Conservation (phyloP, 2,888 invertebrate genomes). For the Hylaea fasciaria region DNA sequence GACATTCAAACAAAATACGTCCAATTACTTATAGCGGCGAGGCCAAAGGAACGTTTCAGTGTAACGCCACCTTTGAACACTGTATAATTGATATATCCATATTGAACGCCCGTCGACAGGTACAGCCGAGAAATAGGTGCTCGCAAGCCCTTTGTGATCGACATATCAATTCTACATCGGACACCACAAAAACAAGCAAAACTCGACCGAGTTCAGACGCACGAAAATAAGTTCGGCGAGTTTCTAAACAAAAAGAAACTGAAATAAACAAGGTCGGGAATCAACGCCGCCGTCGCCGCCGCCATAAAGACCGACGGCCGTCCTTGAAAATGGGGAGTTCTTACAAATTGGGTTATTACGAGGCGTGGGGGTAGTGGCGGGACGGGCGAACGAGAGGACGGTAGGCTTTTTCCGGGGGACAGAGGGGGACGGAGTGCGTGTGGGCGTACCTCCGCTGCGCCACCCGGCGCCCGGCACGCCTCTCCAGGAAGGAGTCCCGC, state of each 20-base stretch:
- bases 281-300: slow-evolving; percentile 84
- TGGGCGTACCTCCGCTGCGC: slow-evolving; percentile 80
- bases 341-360: slow-evolving; percentile 86
- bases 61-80: slow-evolving; percentile 60
- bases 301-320: slow-evolving; percentile 85
- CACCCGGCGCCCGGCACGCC: slow-evolving; percentile 79
- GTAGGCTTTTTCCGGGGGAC: slow-evolving; percentile 43
- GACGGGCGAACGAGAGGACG: slow-evolving; percentile 62
- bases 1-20: slow-evolving; percentile 66
- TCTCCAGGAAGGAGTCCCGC: slow-evolving; percentile 80
- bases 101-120: slow-evolving; percentile 51
- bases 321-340: slow-evolving; percentile 85
- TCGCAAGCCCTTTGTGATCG: slow-evolving; percentile 54
- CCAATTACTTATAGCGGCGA: slow-evolving; percentile 67
- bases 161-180: slow-evolving; percentile 59
- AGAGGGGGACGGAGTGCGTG: slow-evolving; percentile 65
- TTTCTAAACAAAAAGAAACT: slow-evolving; percentile 85
- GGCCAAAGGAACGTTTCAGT: slow-evolving; percentile 60
- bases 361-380: slow-evolving; percentile 77
- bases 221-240: slow-evolving; percentile 81
- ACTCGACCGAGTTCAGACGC: slow-evolving; percentile 70
- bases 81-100: slow-evolving; percentile 56
- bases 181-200: slow-evolving; percentile 66
- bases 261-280: slow-evolving; percentile 85
- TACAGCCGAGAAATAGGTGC: slow-evolving; percentile 44